These are phyloP conservation scores for Epizoanthus fatuus DNA, from an alignment of 92 coral and sea anemone species.

Conservation along the genomic window DNA sequence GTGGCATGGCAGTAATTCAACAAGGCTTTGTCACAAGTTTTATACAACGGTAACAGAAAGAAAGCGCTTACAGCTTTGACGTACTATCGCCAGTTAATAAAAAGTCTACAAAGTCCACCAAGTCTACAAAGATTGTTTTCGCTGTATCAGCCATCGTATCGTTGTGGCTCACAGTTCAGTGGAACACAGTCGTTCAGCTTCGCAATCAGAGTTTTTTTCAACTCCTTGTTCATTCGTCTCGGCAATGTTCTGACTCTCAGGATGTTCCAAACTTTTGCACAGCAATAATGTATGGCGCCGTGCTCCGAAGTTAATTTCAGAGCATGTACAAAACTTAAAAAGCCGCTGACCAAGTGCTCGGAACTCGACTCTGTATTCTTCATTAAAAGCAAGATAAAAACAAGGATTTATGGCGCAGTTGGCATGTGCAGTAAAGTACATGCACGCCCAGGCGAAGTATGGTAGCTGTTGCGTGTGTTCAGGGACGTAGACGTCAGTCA, in stretches of 20 bases:
- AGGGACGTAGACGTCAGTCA: neutral
- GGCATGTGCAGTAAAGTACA: neutral
- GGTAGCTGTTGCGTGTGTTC: neutral
- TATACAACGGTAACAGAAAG: too few relatives aligned
- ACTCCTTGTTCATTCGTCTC: neutral
- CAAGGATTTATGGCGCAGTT: slow-evolving; percentile 5
- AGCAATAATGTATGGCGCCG: neutral
- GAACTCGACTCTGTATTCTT: neutral
- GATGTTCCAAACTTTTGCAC: neutral
- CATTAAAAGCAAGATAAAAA: slow-evolving; percentile 10
- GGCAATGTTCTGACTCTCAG: neutral
- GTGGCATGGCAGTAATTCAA: too few relatives aligned
- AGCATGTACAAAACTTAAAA: neutral
- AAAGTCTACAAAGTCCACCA: too few relatives aligned
- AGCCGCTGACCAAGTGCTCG: slow-evolving; percentile 1
- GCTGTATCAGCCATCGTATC: too few relatives aligned
- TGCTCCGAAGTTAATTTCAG: neutral
- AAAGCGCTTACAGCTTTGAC: too few relatives aligned
- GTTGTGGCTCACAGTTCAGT: neutral
- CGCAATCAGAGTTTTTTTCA: neutral
- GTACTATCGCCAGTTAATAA: too few relatives aligned
- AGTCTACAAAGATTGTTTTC: too few relatives aligned
- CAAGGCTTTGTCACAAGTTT: too few relatives aligned
- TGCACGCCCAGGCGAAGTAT: neutral
- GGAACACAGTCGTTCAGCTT: neutral